phyloP scores from a whole-genome alignment of 2,888 invertebrate genomes.

The Dolomedes plantarius region DNA sequence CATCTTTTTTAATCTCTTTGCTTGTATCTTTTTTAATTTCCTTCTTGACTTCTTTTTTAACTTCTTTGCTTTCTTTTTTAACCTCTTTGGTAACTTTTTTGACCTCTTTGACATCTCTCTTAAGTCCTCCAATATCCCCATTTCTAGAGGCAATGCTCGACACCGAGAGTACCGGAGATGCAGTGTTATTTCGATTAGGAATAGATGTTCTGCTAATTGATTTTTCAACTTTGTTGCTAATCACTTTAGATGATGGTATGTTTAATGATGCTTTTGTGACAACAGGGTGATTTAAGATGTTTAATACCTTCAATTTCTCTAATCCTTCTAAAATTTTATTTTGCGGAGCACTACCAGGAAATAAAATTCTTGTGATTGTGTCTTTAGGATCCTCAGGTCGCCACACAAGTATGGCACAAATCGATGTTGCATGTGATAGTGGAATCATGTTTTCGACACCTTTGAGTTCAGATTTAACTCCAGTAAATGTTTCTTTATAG shows the following conservation, averaged over 20 bases:
- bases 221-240: slow-evolving; percentile 41
- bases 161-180: slow-evolving; percentile 53
- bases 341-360: slow-evolving; percentile 96
- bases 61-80: slow-evolving; percentile 38
- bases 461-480: slow-evolving; percentile 61
- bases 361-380: slow-evolving; percentile 93
- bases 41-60: slow-evolving; percentile 38
- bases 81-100: slow-evolving; percentile 34
- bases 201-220: slow-evolving; percentile 29
- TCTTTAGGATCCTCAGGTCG: slow-evolving; percentile 94
- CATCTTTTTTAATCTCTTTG: slow-evolving; percentile 40
- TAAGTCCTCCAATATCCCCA: slow-evolving; percentile 32
- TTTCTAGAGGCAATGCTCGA: slow-evolving; percentile 59
- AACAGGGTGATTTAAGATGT: slow-evolving; percentile 62
- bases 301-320: slow-evolving; percentile 87
- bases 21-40: slow-evolving; percentile 27
- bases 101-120: slow-evolving; percentile 37
- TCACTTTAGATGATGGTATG: slow-evolving; percentile 19
- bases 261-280: slow-evolving; percentile 50
- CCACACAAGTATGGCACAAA: slow-evolving; percentile 96
- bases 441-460: slow-evolving; percentile 85
- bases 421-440: slow-evolving; percentile 91
- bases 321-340: slow-evolving; percentile 96
- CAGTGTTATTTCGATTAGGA: slow-evolving; percentile 59
- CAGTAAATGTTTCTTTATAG: slow-evolving; percentile 68